A percentile compares a stretch with the other conserved stretches of the same genome.
Evolutionary conservation across 2,113 vertebrate genomes (phyloP).

Genomic region (Rostratula benghalensis): DNA sequence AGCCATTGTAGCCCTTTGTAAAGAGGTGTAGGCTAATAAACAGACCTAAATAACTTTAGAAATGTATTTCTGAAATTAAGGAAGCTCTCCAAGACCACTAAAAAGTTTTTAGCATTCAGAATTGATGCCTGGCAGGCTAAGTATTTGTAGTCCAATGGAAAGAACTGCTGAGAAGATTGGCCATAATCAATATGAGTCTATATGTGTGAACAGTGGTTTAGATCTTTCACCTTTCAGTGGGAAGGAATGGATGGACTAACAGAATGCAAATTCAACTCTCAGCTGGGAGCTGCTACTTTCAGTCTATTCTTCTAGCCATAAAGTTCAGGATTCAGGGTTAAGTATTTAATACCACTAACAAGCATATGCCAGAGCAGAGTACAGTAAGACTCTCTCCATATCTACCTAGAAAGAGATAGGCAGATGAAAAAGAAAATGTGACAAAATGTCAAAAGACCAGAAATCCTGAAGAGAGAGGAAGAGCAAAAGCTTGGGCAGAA

Average conservation of each 20-base stretch:
- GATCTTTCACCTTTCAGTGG: background rate
- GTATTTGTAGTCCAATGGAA: background rate
- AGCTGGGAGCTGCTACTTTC: background rate
- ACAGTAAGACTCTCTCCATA: fast-evolving
- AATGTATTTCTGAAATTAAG: background rate
- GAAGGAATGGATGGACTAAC: background rate
- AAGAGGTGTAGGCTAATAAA: background rate
- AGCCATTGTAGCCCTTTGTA: background rate
- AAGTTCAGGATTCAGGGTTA: background rate
- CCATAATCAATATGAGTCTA: background rate
- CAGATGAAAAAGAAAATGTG: background rate
- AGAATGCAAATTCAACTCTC: background rate
- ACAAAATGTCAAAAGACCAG: background rate
- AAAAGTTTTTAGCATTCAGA: background rate
- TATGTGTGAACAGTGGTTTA: background rate
- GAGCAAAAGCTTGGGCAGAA: background rate
- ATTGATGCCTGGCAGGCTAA: background rate
- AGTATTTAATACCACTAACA: background rate
- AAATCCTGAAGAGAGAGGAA: background rate
- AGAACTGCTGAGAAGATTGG: background rate
- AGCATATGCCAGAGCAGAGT: background rate
- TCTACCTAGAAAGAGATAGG: background rate
- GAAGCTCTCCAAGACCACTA: background rate
- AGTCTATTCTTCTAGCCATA: background rate
- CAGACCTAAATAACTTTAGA: background rate